A percentile compares a stretch with the other conserved stretches of the same genome.
Conservation (phyloP, 2,888 invertebrate genomes). For the Tachystola acroxantha region DNA sequence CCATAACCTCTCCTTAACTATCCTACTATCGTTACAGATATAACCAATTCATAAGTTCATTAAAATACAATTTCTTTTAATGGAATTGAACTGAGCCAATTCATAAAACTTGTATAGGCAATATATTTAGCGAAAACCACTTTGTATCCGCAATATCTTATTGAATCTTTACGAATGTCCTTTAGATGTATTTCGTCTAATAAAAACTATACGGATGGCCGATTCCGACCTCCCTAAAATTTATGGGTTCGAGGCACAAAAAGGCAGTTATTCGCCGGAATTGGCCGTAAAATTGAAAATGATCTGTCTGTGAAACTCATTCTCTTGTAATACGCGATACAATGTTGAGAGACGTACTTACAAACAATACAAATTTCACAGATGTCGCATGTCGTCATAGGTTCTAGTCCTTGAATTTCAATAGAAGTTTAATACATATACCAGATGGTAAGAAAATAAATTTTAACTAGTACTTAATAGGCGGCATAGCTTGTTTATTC, state of each 20-base stretch:
- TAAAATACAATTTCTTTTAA: no score
- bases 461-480: no score
- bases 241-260: constrained; percentile 3
- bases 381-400: background rate
- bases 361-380: background rate
- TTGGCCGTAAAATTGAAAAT: constrained; percentile 7
- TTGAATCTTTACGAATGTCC: constrained; percentile 15
- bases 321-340: background rate
- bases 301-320: background rate
- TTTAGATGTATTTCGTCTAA: constrained; percentile 24
- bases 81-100: no score
- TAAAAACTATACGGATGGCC: constrained; percentile 33
- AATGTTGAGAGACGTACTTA: background rate
- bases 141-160: constrained; percentile 12
- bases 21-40: no score
- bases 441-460: background rate
- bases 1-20: no score
- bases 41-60: no score
- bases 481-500: no score
- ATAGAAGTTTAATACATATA: background rate
- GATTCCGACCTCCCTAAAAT: constrained; percentile 24
- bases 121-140: no score
- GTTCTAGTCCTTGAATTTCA: constrained; percentile 1
- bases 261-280: background rate
- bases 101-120: no score